Evolutionary conservation across 2,888 invertebrate species (phyloP).

Genomic region (Incurvaria masculella): DNA sequence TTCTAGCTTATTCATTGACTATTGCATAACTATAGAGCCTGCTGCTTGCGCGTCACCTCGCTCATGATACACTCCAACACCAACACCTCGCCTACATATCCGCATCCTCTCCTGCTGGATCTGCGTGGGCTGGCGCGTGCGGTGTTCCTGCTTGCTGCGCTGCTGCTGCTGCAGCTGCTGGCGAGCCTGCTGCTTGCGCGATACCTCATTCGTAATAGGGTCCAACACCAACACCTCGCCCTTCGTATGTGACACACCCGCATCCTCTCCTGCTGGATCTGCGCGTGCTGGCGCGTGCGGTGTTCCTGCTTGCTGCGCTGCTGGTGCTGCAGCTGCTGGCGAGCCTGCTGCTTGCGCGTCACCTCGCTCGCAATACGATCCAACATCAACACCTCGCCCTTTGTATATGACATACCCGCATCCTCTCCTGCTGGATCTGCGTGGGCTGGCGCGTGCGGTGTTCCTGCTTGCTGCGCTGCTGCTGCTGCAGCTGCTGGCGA

Average conservation of each 20-base stretch:
- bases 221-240: slow-evolving; percentile 86
- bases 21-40: too few species aligned
- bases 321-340: slow-evolving; percentile 70
- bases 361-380: slow-evolving; percentile 88
- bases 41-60: slow-evolving; percentile 76
- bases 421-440: slow-evolving; percentile 77
- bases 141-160: slow-evolving; percentile 78
- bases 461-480: slow-evolving; percentile 77
- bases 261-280: slow-evolving; percentile 76
- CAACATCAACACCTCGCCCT: slow-evolving; percentile 83
- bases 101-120: slow-evolving; percentile 77
- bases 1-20: too few species aligned
- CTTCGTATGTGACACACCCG: slow-evolving; percentile 80
- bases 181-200: slow-evolving; percentile 73
- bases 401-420: too few species aligned
- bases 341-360: slow-evolving; percentile 73
- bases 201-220: slow-evolving; percentile 84
- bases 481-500: slow-evolving; percentile 69
- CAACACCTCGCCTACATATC: slow-evolving; percentile 82
- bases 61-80: slow-evolving; percentile 85
- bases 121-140: slow-evolving; percentile 76
- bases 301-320: slow-evolving; percentile 81
- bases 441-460: slow-evolving; percentile 77
- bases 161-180: slow-evolving; percentile 72
- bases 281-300: slow-evolving; percentile 74